phyloP scores from a whole-genome alignment of 2,797 vertebrate species.

The Fringilla coelebs region DNA sequence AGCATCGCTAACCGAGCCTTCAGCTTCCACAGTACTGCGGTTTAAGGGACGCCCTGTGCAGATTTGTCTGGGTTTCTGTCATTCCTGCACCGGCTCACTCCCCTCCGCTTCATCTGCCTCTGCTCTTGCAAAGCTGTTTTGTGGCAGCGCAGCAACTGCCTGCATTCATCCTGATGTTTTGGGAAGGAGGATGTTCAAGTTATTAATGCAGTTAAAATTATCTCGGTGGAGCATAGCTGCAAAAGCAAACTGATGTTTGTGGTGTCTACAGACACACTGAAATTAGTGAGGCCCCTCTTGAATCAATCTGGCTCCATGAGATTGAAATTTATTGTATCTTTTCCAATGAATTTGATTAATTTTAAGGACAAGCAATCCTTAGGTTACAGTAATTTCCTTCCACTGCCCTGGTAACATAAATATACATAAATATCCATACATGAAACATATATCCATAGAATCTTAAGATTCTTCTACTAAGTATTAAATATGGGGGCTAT shows the following conservation, averaged over 20 bases:
- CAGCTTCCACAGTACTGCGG: accelerated
- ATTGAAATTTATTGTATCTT: neutral
- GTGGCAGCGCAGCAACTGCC: neutral
- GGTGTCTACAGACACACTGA: neutral
- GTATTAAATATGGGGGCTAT: neutral
- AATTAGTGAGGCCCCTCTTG: neutral
- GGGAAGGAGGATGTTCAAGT: neutral
- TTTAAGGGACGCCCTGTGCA: neutral
- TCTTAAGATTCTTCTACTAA: neutral
- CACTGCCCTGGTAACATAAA: neutral
- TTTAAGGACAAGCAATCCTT: neutral
- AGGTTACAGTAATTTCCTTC: neutral
- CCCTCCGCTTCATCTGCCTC: neutral
- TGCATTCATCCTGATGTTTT: neutral
- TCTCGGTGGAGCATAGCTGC: neutral
- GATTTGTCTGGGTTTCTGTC: neutral
- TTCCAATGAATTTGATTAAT: neutral
- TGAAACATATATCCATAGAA: neutral
- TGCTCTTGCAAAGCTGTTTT: neutral
- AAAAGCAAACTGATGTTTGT: neutral
- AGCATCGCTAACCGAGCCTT: accelerated
- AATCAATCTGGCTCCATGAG: neutral
- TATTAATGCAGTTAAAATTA: neutral
- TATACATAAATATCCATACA: neutral
- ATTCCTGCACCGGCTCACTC: neutral